Evolutionary conservation across 2,888 invertebrate species (phyloP).

Genomic region (Strigamia maritima): DNA sequence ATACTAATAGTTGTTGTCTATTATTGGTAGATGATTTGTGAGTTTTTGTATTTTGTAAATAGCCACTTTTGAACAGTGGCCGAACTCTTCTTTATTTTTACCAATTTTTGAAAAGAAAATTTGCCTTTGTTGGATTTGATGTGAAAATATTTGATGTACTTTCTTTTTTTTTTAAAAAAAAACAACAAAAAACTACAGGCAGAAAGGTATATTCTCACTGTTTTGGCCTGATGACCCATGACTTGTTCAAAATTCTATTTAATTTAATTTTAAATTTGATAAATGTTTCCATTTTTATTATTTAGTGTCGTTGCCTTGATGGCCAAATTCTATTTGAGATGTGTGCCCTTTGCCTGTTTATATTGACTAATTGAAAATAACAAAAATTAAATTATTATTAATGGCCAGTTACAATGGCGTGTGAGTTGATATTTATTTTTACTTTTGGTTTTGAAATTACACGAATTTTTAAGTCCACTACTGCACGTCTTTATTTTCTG

Average conservation of each 20-base stretch:
- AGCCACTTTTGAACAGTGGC: conserved; percentile 24
- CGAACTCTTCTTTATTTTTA: conserved; percentile 17
- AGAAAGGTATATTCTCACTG: neutral
- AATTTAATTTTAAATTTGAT: neutral
- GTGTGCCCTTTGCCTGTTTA: neutral
- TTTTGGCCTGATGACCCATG: conserved; percentile 13
- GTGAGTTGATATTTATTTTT: conserved; percentile 4
- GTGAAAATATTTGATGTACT: neutral
- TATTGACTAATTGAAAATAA: neutral
- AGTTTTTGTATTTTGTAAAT: conserved; percentile 37
- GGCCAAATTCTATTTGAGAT: neutral
- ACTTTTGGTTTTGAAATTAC: neutral
- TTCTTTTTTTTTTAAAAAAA: neutral
- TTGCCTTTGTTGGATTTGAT: neutral
- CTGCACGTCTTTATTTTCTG: neutral
- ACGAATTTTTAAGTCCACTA: neutral
- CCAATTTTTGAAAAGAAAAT: neutral
- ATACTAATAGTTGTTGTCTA: conserved; percentile 37
- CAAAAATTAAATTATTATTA: neutral
- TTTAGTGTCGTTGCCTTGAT: conserved; percentile 6
- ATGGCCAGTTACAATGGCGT: neutral
- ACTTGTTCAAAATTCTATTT: neutral
- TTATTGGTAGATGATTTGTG: conserved; percentile 34
- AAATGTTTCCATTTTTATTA: neutral
- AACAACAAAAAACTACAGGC: neutral